Conservation (phyloP, 2,113 vertebrate species). For the Numenius arquata region DNA sequence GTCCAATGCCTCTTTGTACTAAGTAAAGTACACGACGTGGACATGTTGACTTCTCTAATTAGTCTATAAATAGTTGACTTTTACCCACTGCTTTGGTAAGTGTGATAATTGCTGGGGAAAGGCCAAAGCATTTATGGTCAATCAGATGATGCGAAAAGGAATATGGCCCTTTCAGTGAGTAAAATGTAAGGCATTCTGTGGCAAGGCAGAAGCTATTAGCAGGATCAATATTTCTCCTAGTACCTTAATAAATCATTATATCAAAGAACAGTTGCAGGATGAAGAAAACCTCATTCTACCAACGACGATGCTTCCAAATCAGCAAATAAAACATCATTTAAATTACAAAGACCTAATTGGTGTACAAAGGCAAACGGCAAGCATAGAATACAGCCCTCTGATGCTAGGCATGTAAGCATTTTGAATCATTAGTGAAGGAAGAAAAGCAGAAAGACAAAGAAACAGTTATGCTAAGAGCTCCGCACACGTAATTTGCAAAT, state of each 20-base stretch:
- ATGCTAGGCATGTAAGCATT: slow-evolving; percentile 55
- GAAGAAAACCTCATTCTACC: slow-evolving; percentile 71
- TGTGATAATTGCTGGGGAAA: slow-evolving; percentile 75
- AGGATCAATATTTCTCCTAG: slow-evolving; percentile 80
- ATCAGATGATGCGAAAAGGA: slow-evolving; percentile 75
- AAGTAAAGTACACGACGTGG: slow-evolving; percentile 40
- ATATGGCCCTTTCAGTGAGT: slow-evolving; percentile 72
- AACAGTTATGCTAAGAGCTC: slow-evolving; percentile 28
- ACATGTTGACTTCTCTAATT: slow-evolving; percentile 71
- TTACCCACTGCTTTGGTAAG: slow-evolving; percentile 66
- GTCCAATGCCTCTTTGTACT: not conserved
- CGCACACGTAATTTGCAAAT: slow-evolving; percentile 48
- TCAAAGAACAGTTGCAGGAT: slow-evolving; percentile 73
- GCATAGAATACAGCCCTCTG: slow-evolving; percentile 40
- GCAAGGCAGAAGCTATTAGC: slow-evolving; percentile 79
- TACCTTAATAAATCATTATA: slow-evolving; percentile 83
- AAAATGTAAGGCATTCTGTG: slow-evolving; percentile 79
- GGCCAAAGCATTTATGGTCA: slow-evolving; percentile 78
- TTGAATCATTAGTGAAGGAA: slow-evolving; percentile 68
- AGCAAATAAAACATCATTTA: slow-evolving; percentile 73
- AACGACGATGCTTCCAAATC: slow-evolving; percentile 56
- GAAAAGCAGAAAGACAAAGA: slow-evolving; percentile 70
- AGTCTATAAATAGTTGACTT: slow-evolving; percentile 76
- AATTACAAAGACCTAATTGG: slow-evolving; percentile 74
- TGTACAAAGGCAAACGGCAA: slow-evolving; percentile 66